Evolutionary conservation across 2,888 invertebrate species (phyloP).

Genomic region (Adelphocoris suturalis): DNA sequence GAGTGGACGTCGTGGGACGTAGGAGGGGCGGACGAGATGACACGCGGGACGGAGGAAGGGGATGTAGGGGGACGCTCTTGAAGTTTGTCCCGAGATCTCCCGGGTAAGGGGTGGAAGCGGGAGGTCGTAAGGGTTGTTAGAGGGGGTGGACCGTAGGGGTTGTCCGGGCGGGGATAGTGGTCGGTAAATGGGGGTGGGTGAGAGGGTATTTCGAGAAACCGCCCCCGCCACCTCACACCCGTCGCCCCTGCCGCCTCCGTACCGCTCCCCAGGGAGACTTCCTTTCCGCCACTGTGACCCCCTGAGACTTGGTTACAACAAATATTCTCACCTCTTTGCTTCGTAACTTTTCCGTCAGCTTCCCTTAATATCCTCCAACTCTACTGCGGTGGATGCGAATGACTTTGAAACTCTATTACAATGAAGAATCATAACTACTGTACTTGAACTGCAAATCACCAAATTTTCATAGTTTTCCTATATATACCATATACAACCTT

Average conservation of each 20-base stretch:
- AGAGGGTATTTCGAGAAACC: background rate
- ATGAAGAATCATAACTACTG: no score
- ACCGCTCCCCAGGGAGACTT: background rate
- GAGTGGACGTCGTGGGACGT: background rate
- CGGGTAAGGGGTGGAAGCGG: background rate
- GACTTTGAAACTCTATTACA: no score
- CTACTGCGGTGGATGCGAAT: no score
- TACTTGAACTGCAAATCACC: no score
- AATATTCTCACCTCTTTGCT: slow-evolving; percentile 24
- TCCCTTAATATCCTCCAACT: background rate
- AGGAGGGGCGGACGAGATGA: background rate
- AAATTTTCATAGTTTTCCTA: no score
- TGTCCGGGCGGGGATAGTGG: background rate
- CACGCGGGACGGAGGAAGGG: background rate
- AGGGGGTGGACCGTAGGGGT: background rate
- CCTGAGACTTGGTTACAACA: slow-evolving; percentile 19
- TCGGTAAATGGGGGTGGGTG: background rate
- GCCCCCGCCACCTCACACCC: background rate
- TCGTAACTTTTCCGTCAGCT: slow-evolving; percentile 14
- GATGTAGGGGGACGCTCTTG: background rate
- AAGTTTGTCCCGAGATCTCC: slow-evolving; percentile 17
- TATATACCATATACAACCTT: no score
- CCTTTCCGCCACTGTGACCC: background rate
- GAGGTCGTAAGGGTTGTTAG: background rate
- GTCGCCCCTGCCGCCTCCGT: background rate